Evolutionary conservation across 30 jellyfish, hydroid and myxozoan genomes (phyloP), one percentile per base, ranked within the genome.

Genomic region (Chrysaora quinquecirrha): DNA sequence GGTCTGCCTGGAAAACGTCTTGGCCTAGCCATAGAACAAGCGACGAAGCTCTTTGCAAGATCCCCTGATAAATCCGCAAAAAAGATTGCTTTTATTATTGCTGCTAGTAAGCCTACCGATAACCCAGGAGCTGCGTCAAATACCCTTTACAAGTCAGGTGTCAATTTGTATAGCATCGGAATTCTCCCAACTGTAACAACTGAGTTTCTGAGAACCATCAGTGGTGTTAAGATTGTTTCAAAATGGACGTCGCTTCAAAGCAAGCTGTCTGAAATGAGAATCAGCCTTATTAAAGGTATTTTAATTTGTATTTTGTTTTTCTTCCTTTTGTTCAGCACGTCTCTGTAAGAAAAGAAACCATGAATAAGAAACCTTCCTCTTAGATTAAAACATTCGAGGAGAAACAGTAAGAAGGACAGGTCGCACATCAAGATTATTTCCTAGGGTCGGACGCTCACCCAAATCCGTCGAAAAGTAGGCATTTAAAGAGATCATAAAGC

Each of bases 1-100:
- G 99, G 99, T 4, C 76, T 88, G 0, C 85, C 83, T 1, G 99
- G 99, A 35, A 66, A 97, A 71, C 82, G 90, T 64, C 71, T 96
- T 50, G 99, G 97, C 1, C 78, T 64, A 0, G 99, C 99, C 12
- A 70, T 94, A 10, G 84, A 93, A n/a, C 85, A 91, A 10, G 87
- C 88, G 9, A 64, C 87, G 27, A 69, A 81, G 49, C 66, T 76
- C 21, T 72, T 88, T 89, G 78, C 83, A 18, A 34, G 84, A 2
- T 73, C 87, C 9, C 87, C 94, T 31, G 85, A 71, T 61, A 76
- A 73, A 28, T 50, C 87, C 43, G 86, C 88, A 12, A 95, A 87
- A 84, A 95, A 95, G 83, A 46, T 95, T 34, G 86, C 79, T 25
- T 95, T 95, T 73, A 76, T 95, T 23, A 71, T 95, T 63, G 64